phyloP scores from a whole-genome alignment of 2,888 invertebrate genomes.

The Sycophila texana region DNA sequence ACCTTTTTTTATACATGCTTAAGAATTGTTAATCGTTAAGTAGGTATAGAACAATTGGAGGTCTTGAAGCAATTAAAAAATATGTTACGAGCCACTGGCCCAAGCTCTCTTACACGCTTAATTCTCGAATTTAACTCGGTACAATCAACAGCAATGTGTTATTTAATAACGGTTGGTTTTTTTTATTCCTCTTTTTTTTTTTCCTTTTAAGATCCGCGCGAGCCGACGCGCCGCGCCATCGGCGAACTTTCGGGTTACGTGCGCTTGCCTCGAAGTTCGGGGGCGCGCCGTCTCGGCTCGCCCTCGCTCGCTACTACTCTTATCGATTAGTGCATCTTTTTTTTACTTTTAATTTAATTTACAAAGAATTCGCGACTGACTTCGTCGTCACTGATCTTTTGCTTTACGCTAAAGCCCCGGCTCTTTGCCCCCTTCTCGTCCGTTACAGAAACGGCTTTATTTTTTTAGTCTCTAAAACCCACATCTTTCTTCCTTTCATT shows the following conservation, averaged over 20 bases:
- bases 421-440: slow-evolving; percentile 1
- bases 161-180: slow-evolving; percentile 50
- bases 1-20: slow-evolving; percentile 53
- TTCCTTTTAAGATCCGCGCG: slow-evolving; percentile 21
- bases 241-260: not conserved
- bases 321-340: slow-evolving; percentile 60
- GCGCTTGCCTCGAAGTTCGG: not conserved
- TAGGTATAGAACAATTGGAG: slow-evolving; percentile 67
- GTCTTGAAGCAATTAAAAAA: slow-evolving; percentile 72
- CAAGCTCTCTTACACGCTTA: slow-evolving; percentile 71
- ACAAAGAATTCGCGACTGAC: slow-evolving; percentile 39
- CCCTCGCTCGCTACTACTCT: slow-evolving; percentile 56
- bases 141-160: slow-evolving; percentile 63
- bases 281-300: slow-evolving; percentile 3
- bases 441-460: not conserved
- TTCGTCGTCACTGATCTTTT: slow-evolving; percentile 37
- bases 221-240: slow-evolving; percentile 8
- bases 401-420: slow-evolving; percentile 45
- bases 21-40: slow-evolving; percentile 61
- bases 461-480: not conserved
- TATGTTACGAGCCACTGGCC: slow-evolving; percentile 69
- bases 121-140: slow-evolving; percentile 59
- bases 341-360: slow-evolving; percentile 58
- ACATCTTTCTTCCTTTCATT: not conserved
- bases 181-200: slow-evolving; percentile 37